Conservation (phyloP, 64 coral and sea anemone genomes). For the Anthopleura sola region DNA sequence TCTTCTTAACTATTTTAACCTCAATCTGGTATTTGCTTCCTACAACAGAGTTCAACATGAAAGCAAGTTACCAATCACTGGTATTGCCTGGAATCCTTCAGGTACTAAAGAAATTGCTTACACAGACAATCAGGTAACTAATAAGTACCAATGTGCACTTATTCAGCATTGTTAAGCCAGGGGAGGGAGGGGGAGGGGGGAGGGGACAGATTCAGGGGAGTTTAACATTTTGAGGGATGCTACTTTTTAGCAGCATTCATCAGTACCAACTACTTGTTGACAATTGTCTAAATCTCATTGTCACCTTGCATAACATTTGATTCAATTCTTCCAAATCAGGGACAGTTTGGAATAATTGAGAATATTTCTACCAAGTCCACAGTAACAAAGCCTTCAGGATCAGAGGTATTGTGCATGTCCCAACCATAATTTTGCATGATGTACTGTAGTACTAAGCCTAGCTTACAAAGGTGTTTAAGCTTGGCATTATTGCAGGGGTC, state of each 20-base stretch:
- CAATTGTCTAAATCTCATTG: background rate
- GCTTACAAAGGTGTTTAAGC: too few species aligned
- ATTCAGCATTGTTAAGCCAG: too few species aligned
- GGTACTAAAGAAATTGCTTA: slow-evolving; percentile 88
- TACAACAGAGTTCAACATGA: slow-evolving; percentile 79
- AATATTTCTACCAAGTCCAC: slow-evolving; percentile 70
- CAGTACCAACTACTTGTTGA: background rate
- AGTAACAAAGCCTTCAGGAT: background rate
- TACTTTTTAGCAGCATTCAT: too few species aligned
- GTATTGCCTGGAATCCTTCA: slow-evolving; percentile 87
- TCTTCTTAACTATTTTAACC: background rate
- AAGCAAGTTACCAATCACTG: slow-evolving; percentile 54
- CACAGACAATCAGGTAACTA: slow-evolving; percentile 84
- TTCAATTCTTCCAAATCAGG: slow-evolving; percentile 27
- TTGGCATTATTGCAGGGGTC: too few species aligned
- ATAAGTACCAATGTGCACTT: background rate
- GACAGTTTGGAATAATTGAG: slow-evolving; percentile 95
- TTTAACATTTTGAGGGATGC: too few species aligned
- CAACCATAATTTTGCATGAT: too few species aligned
- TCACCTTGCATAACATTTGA: background rate
- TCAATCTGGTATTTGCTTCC: background rate
- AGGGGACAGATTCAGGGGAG: too few species aligned
- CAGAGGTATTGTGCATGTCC: background rate
- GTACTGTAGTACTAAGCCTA: too few species aligned
- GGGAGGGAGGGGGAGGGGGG: too few species aligned